These are phyloP conservation scores for Salarias fasciatus DNA, from an alignment of 2,797 vertebrate genomes.

Conservation along the genomic window DNA sequence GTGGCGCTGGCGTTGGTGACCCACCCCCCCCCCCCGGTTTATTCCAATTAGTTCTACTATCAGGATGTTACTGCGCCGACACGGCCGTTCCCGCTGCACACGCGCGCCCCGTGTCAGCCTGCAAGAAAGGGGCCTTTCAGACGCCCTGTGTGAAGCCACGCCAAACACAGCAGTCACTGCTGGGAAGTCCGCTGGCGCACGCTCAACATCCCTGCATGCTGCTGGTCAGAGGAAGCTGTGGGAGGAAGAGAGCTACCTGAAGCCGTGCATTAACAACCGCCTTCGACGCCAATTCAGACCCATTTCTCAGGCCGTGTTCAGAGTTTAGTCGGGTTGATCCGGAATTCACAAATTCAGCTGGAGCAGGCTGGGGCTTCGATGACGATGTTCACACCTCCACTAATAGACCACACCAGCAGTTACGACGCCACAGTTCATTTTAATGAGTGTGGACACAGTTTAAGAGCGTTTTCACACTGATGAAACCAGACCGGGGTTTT, in stretches of 20 bases:
- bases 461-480: too few species aligned
- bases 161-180: constrained; percentile 85
- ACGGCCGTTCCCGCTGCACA: constrained; percentile 53
- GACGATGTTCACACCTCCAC: too few species aligned
- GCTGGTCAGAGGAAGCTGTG: constrained; percentile 35
- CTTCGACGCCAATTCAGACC: neutral
- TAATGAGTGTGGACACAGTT: too few species aligned
- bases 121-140: constrained; percentile 84
- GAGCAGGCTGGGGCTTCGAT: too few species aligned
- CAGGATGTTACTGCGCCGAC: constrained; percentile 63
- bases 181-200: constrained; percentile 78
- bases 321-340: too few species aligned
- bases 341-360: too few species aligned
- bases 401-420: too few species aligned
- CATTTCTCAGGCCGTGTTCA: too few species aligned
- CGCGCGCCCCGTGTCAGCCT: constrained; percentile 64
- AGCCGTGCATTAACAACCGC: constrained; percentile 7
- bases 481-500: too few species aligned
- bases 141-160: constrained; percentile 46
- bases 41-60: constrained; percentile 64
- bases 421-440: too few species aligned
- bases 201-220: constrained; percentile 46
- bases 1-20: too few species aligned
- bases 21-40: constrained; percentile 32
- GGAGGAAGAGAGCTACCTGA: constrained; percentile 41